Base-by-base conservation (phyloP, 2,113 vertebrate species). In the Triplophysa dalaica region DNA sequence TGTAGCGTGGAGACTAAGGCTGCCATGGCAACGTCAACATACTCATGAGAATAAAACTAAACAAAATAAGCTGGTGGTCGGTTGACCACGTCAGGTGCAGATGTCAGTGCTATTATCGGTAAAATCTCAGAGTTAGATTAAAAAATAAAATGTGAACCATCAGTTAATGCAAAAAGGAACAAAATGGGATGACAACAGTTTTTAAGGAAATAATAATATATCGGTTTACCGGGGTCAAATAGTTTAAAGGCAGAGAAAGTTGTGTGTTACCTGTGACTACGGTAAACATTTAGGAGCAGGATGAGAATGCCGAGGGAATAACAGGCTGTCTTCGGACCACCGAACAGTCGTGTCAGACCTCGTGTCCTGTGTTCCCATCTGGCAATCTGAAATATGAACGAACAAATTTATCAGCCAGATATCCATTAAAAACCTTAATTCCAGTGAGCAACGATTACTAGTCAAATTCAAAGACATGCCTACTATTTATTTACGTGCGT, bases 311-410 rank as follows among this genome's bases (percentile, higher is more conserved):
- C 96, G 79, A 99, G 90, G 83, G 82, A 87, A 89, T 95, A 98
- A 83, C 97, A 99, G 81, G 94, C 97, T 74, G 89, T 2, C 16
- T 66, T 86, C 0, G 96, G 93, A 48, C 95, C 94, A 2, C 94
- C 90, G 0, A 95, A 94, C 76, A 93, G 60, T 63, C 41, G 85
- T 77, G 95, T 95, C 83, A 99, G 90, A 0, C 86, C 86, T 58
- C 83, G 91, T 0, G 95, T 98, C 33, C 81, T 92, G 86, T 98
- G 93, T 72, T 99, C 97, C 97, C 96, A 98, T 86, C 95, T 91
- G 1, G 93, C 96, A 19, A 97, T 94, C 97, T 99, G 86, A 29
- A 74, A 77, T 17, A 65, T 14, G 16, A 13, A 83, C 77, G 64
- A 75, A 64, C 61, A 19, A 16, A 80, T 24, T 24, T 24, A 24